These are phyloP conservation scores for Plebejus argus DNA, from an alignment of 2,888 invertebrate genomes.

Conservation along the genomic window DNA sequence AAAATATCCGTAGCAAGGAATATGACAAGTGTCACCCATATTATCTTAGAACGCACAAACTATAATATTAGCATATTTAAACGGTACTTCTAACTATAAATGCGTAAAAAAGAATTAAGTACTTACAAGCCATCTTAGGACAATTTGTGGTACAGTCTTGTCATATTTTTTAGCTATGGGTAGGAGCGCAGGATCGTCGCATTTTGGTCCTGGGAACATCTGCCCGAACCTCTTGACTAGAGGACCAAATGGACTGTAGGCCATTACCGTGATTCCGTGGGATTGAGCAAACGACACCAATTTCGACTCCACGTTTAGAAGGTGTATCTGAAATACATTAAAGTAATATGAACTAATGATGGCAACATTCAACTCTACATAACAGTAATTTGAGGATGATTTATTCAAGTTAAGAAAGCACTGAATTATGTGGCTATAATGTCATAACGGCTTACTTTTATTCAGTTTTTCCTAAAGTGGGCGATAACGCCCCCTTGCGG, in stretches of 20 bases:
- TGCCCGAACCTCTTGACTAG: constrained; percentile 69
- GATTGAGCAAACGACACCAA: constrained; percentile 82
- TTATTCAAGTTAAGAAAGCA: too few relatives aligned
- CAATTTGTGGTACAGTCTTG: constrained; percentile 83
- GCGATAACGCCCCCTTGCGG: too few relatives aligned
- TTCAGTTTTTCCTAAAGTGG: too few relatives aligned
- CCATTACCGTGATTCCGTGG: constrained; percentile 82
- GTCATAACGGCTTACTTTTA: too few relatives aligned
- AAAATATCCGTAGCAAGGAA: too few relatives aligned
- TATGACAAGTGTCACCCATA: too few relatives aligned
- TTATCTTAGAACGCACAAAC: too few relatives aligned
- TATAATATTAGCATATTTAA: too few relatives aligned
- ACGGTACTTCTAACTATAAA: too few relatives aligned
- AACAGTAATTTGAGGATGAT: too few relatives aligned
- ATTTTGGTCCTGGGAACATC: constrained; percentile 70
- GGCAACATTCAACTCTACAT: background rate
- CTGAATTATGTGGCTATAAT: too few relatives aligned
- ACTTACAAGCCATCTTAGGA: constrained; percentile 84
- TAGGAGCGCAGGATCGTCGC: constrained; percentile 73
- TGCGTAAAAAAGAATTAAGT: too few relatives aligned
- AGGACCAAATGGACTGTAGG: constrained; percentile 85
- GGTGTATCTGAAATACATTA: constrained; percentile 67
- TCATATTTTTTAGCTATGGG: constrained; percentile 82
- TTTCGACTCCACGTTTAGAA: constrained; percentile 83
- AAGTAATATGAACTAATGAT: background rate